Conservation (phyloP, 1,140 invertebrate species). For the Philopotamus ludificatus region DNA sequence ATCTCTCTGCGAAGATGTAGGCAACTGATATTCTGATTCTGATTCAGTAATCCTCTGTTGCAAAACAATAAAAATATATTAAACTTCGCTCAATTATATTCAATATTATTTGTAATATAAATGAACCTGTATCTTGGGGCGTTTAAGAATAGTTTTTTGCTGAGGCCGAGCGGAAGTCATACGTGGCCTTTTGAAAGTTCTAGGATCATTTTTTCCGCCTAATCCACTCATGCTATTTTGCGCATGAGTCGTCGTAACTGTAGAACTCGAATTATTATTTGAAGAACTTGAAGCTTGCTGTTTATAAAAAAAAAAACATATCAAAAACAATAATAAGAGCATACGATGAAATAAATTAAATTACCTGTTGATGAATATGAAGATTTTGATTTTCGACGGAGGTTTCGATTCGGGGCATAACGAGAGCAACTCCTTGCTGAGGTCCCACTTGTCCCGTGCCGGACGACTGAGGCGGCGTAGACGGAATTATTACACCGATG, state of each 20-base stretch:
- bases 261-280: constrained; percentile 34
- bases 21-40: constrained; percentile 74
- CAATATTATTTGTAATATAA: constrained; percentile 35
- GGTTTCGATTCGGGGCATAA: constrained; percentile 69
- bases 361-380: constrained; percentile 22
- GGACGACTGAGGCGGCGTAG: constrained; percentile 47
- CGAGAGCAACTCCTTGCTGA: constrained; percentile 66
- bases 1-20: constrained; percentile 78
- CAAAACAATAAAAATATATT: constrained; percentile 31
- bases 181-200: constrained; percentile 15
- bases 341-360: neutral
- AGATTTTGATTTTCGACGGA: constrained; percentile 42
- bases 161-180: constrained; percentile 1
- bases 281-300: constrained; percentile 40
- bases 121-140: constrained; percentile 40
- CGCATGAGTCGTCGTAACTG: constrained; percentile 35
- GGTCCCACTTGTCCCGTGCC: constrained; percentile 46
- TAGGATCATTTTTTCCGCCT: neutral
- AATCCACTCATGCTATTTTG: constrained; percentile 2
- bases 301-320: constrained; percentile 8
- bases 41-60: constrained; percentile 53
- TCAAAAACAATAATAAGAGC: neutral
- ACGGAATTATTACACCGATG: constrained; percentile 47
- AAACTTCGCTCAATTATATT: too few relatives aligned
- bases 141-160: constrained; percentile 42